Conservation (phyloP, 2,797 vertebrate genomes). For the Anableps anableps region DNA sequence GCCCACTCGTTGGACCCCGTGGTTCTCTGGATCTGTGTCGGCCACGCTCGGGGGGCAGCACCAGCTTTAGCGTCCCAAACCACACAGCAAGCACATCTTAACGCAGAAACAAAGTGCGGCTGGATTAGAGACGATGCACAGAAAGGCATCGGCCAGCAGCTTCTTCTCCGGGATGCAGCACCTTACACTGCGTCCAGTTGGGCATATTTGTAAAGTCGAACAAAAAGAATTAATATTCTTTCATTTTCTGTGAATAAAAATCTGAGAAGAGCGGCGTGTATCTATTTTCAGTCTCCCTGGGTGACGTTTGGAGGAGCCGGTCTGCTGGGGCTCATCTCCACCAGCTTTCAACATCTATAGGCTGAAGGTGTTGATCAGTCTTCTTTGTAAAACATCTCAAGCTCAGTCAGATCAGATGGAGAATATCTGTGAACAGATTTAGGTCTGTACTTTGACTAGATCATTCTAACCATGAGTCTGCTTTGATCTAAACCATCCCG, state of each 20-base stretch:
- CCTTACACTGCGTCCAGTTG: no score
- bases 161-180: slow-evolving; percentile 10
- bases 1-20: slow-evolving; percentile 35
- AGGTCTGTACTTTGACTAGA: neutral
- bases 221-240: neutral
- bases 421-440: neutral
- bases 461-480: neutral
- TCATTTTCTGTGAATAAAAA: neutral
- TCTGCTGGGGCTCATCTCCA: no score
- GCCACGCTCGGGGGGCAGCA: slow-evolving; percentile 49
- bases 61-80: slow-evolving; percentile 62
- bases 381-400: neutral
- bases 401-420: no score
- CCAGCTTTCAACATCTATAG: no score
- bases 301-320: no score
- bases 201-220: neutral
- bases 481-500: no score
- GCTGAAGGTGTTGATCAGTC: no score
- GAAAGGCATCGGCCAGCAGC: slow-evolving; percentile 48
- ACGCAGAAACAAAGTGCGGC: slow-evolving; percentile 41
- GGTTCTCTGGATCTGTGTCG: slow-evolving; percentile 65
- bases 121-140: slow-evolving; percentile 65
- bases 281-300: neutral
- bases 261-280: neutral
- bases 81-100: slow-evolving; percentile 18